phyloP scores from a whole-genome alignment of 2,888 invertebrate species.

The Julus scanicus region DNA sequence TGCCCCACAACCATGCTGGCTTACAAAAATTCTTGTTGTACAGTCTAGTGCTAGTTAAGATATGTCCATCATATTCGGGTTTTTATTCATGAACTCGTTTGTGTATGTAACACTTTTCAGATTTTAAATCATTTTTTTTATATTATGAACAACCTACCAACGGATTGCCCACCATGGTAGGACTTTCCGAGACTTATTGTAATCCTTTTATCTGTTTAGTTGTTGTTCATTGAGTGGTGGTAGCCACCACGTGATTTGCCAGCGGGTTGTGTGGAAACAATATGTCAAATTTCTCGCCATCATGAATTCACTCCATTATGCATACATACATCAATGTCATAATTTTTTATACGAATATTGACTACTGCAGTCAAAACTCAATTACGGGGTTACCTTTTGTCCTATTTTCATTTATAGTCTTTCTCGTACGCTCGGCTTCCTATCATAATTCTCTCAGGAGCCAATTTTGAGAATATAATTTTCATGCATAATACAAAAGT shows the following conservation, averaged over 20 bases:
- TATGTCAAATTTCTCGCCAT: neutral
- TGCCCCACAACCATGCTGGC: no score
- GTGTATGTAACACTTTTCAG: no score
- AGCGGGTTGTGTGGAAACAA: constrained; percentile 34
- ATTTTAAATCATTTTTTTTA: neutral
- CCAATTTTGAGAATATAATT: constrained; percentile 14
- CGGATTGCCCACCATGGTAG: neutral
- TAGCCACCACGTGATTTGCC: neutral
- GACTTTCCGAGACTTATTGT: neutral
- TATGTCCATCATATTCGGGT: no score
- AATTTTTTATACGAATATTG: constrained; percentile 22
- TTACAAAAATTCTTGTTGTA: no score
- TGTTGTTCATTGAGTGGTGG: neutral
- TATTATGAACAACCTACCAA: neutral
- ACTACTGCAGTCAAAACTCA: constrained; percentile 45
- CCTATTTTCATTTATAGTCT: constrained; percentile 40
- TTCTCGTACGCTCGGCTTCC: constrained; percentile 19
- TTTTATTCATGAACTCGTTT: no score
- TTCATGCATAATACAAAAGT: constrained; percentile 45
- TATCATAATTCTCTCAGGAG: constrained; percentile 22
- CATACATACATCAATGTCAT: constrained; percentile 43
- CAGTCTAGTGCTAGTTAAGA: no score
- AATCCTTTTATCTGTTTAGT: neutral
- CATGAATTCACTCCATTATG: constrained; percentile 42
- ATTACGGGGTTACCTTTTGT: constrained; percentile 47